Conservation (phyloP, 1,140 invertebrate genomes). For the Zophobas morio region DNA sequence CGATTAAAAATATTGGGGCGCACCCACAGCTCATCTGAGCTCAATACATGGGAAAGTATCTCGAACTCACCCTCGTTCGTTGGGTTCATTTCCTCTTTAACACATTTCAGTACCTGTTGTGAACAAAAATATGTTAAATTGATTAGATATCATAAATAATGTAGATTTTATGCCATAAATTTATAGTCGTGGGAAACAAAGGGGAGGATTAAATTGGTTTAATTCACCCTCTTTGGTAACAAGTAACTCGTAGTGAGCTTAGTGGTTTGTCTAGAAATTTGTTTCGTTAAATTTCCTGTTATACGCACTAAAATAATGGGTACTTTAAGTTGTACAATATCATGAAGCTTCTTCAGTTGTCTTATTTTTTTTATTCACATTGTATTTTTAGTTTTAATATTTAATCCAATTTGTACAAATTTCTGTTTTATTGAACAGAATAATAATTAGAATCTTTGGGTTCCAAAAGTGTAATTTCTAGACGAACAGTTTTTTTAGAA, state of each 20-base stretch:
- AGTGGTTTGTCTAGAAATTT: too few species aligned
- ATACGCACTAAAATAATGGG: too few species aligned
- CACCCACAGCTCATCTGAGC: constrained; percentile 40
- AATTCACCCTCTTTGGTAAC: background rate
- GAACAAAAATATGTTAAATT: constrained; percentile 24
- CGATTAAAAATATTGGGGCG: constrained; percentile 50
- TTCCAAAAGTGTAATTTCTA: too few species aligned
- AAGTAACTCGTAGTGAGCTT: too few species aligned
- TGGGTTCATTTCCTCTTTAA: constrained; percentile 40
- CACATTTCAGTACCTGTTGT: constrained; percentile 28
- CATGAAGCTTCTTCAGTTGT: background rate
- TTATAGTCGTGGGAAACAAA: constrained; percentile 44
- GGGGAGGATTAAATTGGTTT: constrained; percentile 5
- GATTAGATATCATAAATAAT: constrained; percentile 28
- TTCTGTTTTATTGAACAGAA: too few species aligned
- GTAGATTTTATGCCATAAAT: constrained; percentile 43
- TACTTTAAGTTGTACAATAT: background rate
- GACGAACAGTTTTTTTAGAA: too few species aligned
- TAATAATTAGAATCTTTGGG: too few species aligned
- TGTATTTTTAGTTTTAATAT: too few species aligned
- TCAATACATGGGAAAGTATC: constrained; percentile 35
- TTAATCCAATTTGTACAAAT: too few species aligned
- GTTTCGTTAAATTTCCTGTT: too few species aligned
- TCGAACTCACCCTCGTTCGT: constrained; percentile 22
- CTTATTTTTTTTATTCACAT: too few species aligned